Evolutionary conservation across 2,888 invertebrate genomes (phyloP), one percentile per base, ranked within the genome.

Genomic region (Elmis aenea): DNA sequence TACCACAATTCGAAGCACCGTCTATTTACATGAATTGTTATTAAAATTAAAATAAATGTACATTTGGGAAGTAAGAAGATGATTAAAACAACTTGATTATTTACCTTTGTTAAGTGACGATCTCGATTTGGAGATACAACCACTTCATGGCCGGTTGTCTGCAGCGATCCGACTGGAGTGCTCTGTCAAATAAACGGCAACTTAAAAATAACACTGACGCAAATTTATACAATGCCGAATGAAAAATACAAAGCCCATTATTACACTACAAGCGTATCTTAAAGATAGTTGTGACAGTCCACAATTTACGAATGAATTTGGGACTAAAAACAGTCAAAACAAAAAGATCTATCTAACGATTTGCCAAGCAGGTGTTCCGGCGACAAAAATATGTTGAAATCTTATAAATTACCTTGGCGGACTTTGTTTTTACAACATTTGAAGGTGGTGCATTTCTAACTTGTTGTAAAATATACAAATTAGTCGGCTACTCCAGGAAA

Each of bases 101-200:
- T 13, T 74, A 88, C 87, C 83, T 87, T 82, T 67, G 83, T 79
- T 55, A 83, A 74, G 72, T 86, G 85, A 68, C 87, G 78, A 68
- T 90, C 91, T 62, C 90, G 80, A 70, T 87, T 89, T 52, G 91
- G 91, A 57, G 92, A 91, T 56, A 88, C 83, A 52, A 92, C 83
- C 53, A 88, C 83, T 73, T 93, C 92, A 67, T 91, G 91, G 57
- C 85, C 86, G 53, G 91, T 90, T 52, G 92, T 91, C 73, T 89
- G 90, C 62, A 91, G 75, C 30, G 92, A 91, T 62, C 90, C 90
- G 63, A 92, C 89, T 44, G 92, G 91, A 48, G 92, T 92, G 52
- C 90, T 90, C 92, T 92, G 81, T 50, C 77, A 77, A 48, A 44
- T 42, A 46, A 57, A 35, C n/a, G n/a, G n/a, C n/a, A n/a, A n/a